Conservation (phyloP, 1,140 invertebrate species). For the Rhopalosiphum maidis region DNA sequence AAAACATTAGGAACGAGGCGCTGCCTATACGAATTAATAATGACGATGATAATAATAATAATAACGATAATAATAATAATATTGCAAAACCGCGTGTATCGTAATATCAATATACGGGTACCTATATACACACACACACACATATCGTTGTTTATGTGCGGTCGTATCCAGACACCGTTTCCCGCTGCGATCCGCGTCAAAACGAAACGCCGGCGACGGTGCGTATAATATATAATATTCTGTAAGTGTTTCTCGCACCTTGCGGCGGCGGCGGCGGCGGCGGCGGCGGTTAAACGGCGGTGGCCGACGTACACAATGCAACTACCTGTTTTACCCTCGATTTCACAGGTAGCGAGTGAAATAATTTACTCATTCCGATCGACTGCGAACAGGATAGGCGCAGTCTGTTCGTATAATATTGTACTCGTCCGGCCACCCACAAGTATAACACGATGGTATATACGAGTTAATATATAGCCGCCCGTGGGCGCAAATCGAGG, state of each 20-base stretch:
- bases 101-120: not conserved
- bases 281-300: not conserved
- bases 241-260: conserved; percentile 25
- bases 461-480: not conserved
- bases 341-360: not conserved
- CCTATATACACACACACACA: not conserved
- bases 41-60: too few species aligned
- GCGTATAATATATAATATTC: not conserved
- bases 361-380: not conserved
- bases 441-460: too few species aligned
- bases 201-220: not conserved
- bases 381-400: not conserved
- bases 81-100: conserved; percentile 9
- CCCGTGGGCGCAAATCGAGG: too few species aligned
- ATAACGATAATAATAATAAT: not conserved
- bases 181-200: not conserved
- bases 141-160: not conserved
- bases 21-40: not conserved
- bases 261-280: too few species aligned
- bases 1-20: not conserved
- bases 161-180: not conserved
- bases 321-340: conserved; percentile 39
- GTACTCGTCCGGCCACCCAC: not conserved
- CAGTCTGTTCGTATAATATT: not conserved
- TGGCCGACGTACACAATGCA: not conserved